These are phyloP conservation scores for Auanema sp. DNA, from an alignment of 2,888 invertebrate genomes.

Conservation along the genomic window DNA sequence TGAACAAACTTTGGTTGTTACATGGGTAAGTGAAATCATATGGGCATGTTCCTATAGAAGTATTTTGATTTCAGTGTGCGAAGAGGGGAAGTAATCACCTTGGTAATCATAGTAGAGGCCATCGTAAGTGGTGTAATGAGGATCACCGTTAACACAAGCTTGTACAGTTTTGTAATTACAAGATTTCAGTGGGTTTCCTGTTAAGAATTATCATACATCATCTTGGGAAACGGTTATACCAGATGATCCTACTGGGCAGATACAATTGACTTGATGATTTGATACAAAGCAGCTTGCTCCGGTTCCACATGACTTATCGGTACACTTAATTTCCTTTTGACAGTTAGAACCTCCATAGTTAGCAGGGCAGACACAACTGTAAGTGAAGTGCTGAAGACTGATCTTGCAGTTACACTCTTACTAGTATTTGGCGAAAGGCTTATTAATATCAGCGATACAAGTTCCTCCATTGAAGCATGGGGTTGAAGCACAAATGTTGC, in stretches of 20 bases:
- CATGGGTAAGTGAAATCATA: constrained; percentile 57
- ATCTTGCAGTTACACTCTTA: constrained; percentile 16
- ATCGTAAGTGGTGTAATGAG: constrained; percentile 64
- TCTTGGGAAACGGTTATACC: constrained; percentile 16
- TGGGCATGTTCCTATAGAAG: constrained; percentile 47
- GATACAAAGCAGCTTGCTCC: constrained; percentile 47
- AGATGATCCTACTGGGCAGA: constrained; percentile 48
- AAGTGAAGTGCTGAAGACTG: constrained; percentile 10
- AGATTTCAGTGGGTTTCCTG: constrained; percentile 25
- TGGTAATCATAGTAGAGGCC: constrained; percentile 55
- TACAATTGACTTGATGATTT: constrained; percentile 49
- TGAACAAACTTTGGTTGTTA: constrained; percentile 25
- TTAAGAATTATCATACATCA: not conserved
- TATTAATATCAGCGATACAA: constrained; percentile 30
- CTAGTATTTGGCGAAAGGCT: constrained; percentile 37
- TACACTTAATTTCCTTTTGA: constrained; percentile 64
- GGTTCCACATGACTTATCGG: constrained; percentile 36
- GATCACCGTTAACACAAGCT: constrained; percentile 58
- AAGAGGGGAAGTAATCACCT: constrained; percentile 18
- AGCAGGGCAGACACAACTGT: constrained; percentile 65
- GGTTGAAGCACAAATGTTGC: constrained; percentile 31
- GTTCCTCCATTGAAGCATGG: constrained; percentile 43
- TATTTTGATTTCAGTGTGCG: not conserved
- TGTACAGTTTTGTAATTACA: constrained; percentile 18
- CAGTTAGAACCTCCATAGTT: constrained; percentile 78